Evolutionary conservation across 2,797 vertebrate genomes (phyloP).

Genomic region (Pelochelys cantorii): DNA sequence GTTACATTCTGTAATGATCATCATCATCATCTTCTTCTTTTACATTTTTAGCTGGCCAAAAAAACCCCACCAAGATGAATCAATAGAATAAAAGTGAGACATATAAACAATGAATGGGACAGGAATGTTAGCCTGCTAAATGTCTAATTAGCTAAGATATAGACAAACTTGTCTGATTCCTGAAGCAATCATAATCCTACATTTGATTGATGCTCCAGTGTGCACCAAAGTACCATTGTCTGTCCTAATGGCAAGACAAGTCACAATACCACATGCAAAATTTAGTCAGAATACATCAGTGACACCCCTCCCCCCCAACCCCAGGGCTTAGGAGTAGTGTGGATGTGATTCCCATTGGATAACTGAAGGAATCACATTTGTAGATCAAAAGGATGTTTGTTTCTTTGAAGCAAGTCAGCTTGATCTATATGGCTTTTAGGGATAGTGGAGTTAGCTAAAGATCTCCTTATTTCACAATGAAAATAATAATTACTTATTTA

Average conservation of each 20-base stretch:
- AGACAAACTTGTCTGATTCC: too few relatives aligned
- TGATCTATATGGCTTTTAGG: not conserved
- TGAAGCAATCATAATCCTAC: not conserved
- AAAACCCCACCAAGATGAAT: not conserved
- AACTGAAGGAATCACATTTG: not conserved
- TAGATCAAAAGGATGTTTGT: not conserved
- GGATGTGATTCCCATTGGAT: not conserved
- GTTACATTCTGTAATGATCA: not conserved
- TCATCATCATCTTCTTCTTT: not conserved
- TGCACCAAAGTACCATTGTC: not conserved
- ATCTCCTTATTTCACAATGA: not conserved
- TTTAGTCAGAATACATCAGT: not conserved
- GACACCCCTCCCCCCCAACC: not conserved
- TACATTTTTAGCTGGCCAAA: not conserved
- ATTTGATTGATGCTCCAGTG: not conserved
- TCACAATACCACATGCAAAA: not conserved
- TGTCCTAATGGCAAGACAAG: not conserved
- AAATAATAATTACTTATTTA: not conserved
- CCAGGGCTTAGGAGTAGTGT: not conserved
- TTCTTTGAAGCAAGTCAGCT: not conserved
- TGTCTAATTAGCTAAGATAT: not conserved
- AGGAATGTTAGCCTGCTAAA: not conserved
- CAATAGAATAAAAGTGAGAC: not conserved
- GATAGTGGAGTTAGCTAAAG: not conserved
- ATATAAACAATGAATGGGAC: not conserved